These are phyloP conservation scores for Melanostoma scalare DNA, from an alignment of 2,888 invertebrate genomes.

Conservation along the genomic window DNA sequence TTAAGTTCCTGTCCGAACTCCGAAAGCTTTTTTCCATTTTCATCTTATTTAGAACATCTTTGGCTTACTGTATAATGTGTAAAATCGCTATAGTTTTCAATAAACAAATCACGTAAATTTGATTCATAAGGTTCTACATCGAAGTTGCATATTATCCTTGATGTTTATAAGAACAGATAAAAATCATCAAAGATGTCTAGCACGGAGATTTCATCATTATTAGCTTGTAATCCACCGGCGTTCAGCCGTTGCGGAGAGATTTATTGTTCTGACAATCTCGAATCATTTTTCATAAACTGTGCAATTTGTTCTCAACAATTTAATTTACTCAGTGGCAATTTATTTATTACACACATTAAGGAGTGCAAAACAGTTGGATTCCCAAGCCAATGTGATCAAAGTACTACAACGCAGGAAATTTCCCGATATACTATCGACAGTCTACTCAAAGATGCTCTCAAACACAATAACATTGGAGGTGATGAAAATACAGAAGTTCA, in stretches of 20 bases:
- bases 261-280: conserved; percentile 39
- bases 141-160: too few species aligned
- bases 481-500: not conserved
- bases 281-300: conserved; percentile 33
- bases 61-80: too few species aligned
- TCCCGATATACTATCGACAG: conserved; percentile 31
- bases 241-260: conserved; percentile 42
- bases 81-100: too few species aligned
- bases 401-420: conserved; percentile 13
- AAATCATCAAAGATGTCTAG: conserved; percentile 21
- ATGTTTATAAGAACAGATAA: too few species aligned
- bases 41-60: too few species aligned
- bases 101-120: too few species aligned
- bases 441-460: conserved; percentile 24
- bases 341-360: conserved; percentile 48
- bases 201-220: conserved; percentile 18
- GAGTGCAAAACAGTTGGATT: conserved; percentile 31
- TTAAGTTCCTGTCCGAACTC: too few species aligned
- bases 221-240: conserved; percentile 18
- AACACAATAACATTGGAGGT: conserved; percentile 25
- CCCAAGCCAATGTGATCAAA: not conserved
- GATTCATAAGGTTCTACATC: too few species aligned
- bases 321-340: conserved; percentile 38
- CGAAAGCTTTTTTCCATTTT: too few species aligned
- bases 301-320: conserved; percentile 44